Evolutionary conservation across 2,888 invertebrate species (phyloP).

Genomic region (Conops quadrifasciatus): DNA sequence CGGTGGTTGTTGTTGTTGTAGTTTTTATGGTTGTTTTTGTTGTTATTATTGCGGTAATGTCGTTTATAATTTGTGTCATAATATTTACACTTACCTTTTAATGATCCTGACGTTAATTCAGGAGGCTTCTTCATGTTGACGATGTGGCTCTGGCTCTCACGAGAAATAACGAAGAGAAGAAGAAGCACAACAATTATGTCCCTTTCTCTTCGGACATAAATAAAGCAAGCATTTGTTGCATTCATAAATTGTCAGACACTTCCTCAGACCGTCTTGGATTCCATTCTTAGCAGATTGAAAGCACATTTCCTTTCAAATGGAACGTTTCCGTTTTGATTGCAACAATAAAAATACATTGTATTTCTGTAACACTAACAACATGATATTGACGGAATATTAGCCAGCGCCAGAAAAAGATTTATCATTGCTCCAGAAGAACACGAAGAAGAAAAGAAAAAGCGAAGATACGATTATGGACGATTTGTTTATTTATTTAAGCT

Average conservation of each 20-base stretch:
- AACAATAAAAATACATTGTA: no score
- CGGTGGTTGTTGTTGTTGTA: constrained; percentile 6
- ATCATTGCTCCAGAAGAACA: no score
- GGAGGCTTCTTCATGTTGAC: constrained; percentile 7
- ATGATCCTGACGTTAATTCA: constrained; percentile 16
- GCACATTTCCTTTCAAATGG: background rate
- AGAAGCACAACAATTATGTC: background rate
- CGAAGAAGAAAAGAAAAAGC: no score
- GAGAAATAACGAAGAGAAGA: background rate
- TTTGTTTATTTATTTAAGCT: no score
- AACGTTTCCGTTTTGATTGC: background rate
- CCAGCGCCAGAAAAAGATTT: no score
- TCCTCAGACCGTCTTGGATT: no score
- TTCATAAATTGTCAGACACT: constrained; percentile 13
- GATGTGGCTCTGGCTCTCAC: background rate
- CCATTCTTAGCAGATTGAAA: background rate
- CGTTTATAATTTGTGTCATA: constrained; percentile 27
- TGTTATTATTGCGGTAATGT: background rate
- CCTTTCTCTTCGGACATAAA: constrained; percentile 13
- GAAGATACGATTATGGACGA: no score
- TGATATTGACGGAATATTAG: no score
- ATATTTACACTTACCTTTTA: constrained; percentile 32
- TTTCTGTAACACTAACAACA: no score
- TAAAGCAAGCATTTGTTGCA: constrained; percentile 14
- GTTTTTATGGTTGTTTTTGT: constrained; percentile 8